A percentile compares a stretch with the other conserved stretches of the same genome.
Conservation (phyloP, 2,888 invertebrate genomes). For the Heteropelma amictum region DNA sequence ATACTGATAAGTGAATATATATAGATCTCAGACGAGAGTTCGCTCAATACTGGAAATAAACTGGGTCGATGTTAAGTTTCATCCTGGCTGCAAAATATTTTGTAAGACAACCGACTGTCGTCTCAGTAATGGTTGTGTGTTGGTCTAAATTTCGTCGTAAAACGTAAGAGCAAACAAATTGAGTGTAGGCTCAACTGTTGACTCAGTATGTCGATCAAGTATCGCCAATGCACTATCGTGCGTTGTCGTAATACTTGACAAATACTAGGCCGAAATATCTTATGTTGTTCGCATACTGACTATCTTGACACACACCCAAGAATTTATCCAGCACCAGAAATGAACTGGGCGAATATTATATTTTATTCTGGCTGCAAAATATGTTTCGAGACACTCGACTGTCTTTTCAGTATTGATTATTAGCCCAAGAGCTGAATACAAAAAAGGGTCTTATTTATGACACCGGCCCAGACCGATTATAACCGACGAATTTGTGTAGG, state of each 20-base stretch:
- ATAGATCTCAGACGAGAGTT: background rate
- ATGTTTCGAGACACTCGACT: background rate
- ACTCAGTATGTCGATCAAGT: background rate
- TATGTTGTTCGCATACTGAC: background rate
- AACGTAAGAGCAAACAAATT: background rate
- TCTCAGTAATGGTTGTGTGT: background rate
- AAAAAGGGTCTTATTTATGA: too few relatives aligned
- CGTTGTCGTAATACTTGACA: constrained; percentile 2
- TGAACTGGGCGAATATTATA: background rate
- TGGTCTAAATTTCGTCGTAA: background rate
- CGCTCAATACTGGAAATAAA: background rate
- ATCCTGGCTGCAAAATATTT: background rate
- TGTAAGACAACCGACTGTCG: background rate
- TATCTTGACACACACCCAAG: background rate
- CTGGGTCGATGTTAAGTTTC: background rate
- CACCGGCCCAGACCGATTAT: too few relatives aligned
- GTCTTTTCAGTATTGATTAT: background rate
- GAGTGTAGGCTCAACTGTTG: background rate
- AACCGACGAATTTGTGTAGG: too few relatives aligned
- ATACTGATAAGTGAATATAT: background rate
- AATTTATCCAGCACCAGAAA: background rate
- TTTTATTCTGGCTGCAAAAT: background rate
- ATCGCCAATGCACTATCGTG: background rate
- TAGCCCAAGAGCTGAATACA: too few relatives aligned
- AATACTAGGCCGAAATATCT: background rate